Evolutionary conservation across 1,140 invertebrate species (phyloP).

Genomic region (Heterodera schachtii): DNA sequence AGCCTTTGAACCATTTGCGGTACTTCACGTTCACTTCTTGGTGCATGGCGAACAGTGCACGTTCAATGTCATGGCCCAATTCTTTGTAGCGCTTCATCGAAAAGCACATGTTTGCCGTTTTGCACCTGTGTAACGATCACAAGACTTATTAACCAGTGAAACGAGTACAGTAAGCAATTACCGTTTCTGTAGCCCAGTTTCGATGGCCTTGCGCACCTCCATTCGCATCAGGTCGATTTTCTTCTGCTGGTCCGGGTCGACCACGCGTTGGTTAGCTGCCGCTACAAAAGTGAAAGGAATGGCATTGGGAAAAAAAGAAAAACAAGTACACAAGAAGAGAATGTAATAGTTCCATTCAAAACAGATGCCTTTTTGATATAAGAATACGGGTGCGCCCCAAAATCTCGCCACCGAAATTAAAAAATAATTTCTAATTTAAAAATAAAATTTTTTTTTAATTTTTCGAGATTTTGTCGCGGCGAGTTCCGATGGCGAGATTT

Average conservation of each 20-base stretch:
- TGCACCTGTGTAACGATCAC: conserved; percentile 1
- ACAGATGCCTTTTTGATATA: no score
- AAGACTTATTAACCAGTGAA: not conserved
- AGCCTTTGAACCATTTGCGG: conserved; percentile 27
- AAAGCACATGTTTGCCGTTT: conserved; percentile 14
- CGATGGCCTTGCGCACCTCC: conserved; percentile 22
- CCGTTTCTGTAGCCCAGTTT: conserved; percentile 15
- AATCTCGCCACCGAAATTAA: no score
- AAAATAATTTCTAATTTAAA: no score
- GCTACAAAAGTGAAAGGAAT: not conserved
- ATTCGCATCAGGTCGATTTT: conserved; percentile 18
- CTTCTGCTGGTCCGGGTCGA: conserved; percentile 8
- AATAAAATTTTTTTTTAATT: no score
- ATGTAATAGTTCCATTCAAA: no score
- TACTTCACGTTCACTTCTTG: conserved; percentile 25
- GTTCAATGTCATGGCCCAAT: conserved; percentile 25
- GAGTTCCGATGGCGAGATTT: not conserved
- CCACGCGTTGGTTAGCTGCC: not conserved
- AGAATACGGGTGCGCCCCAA: no score
- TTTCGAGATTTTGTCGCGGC: no score
- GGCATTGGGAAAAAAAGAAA: not conserved
- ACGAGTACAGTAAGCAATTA: not conserved
- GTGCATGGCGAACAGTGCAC: conserved; percentile 4
- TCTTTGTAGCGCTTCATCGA: conserved; percentile 29
- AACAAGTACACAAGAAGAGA: no score